Base-by-base conservation (phyloP, 2,797 vertebrate genomes). In the Sorex maritimensis region DNA sequence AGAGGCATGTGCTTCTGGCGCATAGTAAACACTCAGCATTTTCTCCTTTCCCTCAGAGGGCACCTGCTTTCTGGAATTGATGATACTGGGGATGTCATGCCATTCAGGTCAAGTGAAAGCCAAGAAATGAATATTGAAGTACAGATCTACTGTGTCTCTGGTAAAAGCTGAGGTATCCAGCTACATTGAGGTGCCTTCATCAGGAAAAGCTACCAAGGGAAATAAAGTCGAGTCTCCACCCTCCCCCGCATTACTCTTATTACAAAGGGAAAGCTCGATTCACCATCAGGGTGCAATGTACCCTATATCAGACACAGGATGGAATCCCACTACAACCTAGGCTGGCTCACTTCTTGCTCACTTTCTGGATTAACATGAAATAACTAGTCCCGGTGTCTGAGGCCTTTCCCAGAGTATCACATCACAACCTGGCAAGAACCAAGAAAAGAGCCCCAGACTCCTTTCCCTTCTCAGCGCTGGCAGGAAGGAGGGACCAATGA, bases 221-320 rank as follows among this genome's bases (percentile, higher is more conserved):
- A 30, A 30, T 44, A n/a, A 23, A 72, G 44, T 1, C 2, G 38
- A 41, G 34, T 1, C 28, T 8, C 30, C 38, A 5, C 10, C 49
- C 49, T 52, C 49, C 49, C 49, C 49, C 77, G 7, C 34, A 0
- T 4, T 0, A 10, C 0, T 3, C 0, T 23, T 1, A 19, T 9
- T 23, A 55, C 10, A 0, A 28, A 21, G 2, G 13, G 41, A 24
- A 46, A 30, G 30, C 13, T 30, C 30, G 52, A 5, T 14, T 28
- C 10, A 3, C 0, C 4, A 1, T 61, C 5, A 12, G 6, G 13
- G 21, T 21, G 38, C 23, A 11, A 6, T 11, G 24, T 0, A 28
- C 19, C 0, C 2, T 49, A 38, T 23, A 5, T 0, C 14, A 21
- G 26, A 9, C 0, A 0, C 46, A 1, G 0, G 1, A 9, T 15